Conservation (phyloP, 1,140 invertebrate species). For the Halotydeus destructor region DNA sequence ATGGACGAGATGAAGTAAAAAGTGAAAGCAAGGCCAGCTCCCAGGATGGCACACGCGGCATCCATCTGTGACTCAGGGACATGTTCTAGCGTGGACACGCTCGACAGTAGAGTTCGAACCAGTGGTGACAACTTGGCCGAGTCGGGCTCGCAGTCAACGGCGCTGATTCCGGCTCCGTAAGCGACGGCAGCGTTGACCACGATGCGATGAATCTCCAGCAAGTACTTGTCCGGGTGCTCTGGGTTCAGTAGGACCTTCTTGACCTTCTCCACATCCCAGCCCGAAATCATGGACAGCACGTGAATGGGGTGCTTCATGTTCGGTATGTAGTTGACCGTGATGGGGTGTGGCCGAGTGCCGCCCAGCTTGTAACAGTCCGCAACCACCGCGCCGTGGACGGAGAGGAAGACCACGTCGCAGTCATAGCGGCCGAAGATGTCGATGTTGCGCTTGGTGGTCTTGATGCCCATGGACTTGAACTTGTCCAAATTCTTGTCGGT, state of each 20-base stretch:
- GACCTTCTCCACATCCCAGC: conserved; percentile 9
- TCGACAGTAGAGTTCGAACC: conserved; percentile 7
- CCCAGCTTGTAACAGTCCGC: conserved; percentile 9
- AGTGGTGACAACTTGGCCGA: conserved; percentile 6
- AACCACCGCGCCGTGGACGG: conserved; percentile 10
- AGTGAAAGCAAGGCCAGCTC: conserved; percentile 12
- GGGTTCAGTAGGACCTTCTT: conserved; percentile 12
- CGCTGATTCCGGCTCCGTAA: conserved; percentile 13
- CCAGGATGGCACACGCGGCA: conserved; percentile 11
- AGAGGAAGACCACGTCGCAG: conserved; percentile 10
- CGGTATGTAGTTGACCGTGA: conserved; percentile 12
- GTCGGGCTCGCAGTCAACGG: conserved; percentile 13
- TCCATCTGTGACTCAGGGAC: conserved; percentile 15
- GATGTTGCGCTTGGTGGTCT: conserved; percentile 8
- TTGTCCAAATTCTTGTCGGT: conserved; percentile 5
- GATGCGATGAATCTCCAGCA: conserved; percentile 14
- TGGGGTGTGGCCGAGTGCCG: not conserved
- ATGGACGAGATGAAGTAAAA: conserved; percentile 23
- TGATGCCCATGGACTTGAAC: conserved; percentile 8
- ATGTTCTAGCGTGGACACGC: conserved; percentile 10
- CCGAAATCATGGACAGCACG: conserved; percentile 12
- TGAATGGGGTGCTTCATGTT: conserved; percentile 4
- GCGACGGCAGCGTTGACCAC: conserved; percentile 10
- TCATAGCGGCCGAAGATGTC: conserved; percentile 12
- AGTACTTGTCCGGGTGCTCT: conserved; percentile 15